Evolutionary conservation across 2,113 vertebrate species (phyloP), one percentile per base, ranked within the genome.

Genomic region (Eublepharis macularius): DNA sequence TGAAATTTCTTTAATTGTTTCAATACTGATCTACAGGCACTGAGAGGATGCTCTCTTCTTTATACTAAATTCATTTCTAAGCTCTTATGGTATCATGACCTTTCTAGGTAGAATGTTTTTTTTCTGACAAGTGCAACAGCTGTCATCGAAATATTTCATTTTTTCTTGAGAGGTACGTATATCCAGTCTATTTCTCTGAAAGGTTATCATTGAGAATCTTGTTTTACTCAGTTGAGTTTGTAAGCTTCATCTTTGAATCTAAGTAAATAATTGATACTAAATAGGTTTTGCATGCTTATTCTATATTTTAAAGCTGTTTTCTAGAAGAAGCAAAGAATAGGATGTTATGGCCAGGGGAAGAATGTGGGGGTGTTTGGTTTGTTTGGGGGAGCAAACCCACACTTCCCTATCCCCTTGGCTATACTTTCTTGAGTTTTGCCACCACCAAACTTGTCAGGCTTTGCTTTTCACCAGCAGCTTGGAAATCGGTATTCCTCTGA

Each of bases 81-180:
- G 17, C 51, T 47, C 85, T 83, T 83, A 0, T 10, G 76, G 6
- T 0, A 32, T 6, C 41, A 0, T 70, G 14, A 77, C 2, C 4
- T 43, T 80, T 72, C 19, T n/a, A 63, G 0, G 32, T 6, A 2
- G 3, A 60, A 82, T 26, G 16, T n/a, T n/a, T 83, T 83, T 47
- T 24, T 13, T 29, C 66, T 16, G 0, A 87, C 43, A 83, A 82
- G 0, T 19, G 4, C 24, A 1, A 2, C 79, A 4, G 14, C 0
- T 0, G 7, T 60, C 14, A 29, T 79, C 0, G 0, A 34, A 2
- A 36, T 4, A 0, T 76, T 43, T n/a, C 91, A 6, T 41, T 0
- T 45, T 82, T 76, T 49, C 6, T 65, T 36, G 80, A 86, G 79
- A 87, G 19, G 1, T 73, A 17, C 17, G 70, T 32, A 3, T 39